Conservation (phyloP, 2,113 vertebrate species). For the Eurypyga helias region DNA sequence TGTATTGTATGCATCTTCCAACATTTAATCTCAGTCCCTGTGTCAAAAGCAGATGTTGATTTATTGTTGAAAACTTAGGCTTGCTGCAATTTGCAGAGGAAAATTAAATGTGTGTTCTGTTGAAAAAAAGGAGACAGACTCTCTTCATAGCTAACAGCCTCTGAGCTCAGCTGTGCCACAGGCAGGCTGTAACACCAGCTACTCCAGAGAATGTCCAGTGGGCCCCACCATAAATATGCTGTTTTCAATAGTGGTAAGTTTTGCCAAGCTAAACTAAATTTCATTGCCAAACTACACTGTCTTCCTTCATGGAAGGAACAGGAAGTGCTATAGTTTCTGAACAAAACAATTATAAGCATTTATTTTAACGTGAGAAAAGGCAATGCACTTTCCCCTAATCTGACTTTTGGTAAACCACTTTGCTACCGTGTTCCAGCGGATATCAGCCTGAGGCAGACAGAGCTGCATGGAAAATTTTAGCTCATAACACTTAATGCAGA, state of each 20-base stretch:
- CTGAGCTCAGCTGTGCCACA: not conserved
- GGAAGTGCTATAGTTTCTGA: not conserved
- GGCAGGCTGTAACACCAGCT: not conserved
- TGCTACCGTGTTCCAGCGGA: not conserved
- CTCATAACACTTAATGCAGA: not conserved
- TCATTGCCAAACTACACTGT: not conserved
- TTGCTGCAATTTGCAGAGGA: not conserved
- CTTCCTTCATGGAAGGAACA: not conserved
- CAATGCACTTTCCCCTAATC: not conserved
- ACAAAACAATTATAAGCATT: not conserved
- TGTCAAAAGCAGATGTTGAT: not conserved
- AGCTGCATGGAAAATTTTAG: not conserved
- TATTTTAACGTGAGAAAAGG: not conserved
- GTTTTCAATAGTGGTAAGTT: not conserved
- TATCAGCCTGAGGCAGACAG: not conserved
- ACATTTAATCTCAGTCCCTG: not conserved
- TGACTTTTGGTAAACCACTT: not conserved
- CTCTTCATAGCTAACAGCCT: not conserved
- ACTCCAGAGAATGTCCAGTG: accelerated
- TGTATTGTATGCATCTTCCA: not conserved
- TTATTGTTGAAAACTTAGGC: not conserved
- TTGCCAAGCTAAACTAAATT: not conserved
- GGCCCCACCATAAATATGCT: not conserved
- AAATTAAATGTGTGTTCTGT: not conserved
- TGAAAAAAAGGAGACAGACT: not conserved